Base-by-base conservation (phyloP, 2,113 vertebrate genomes). In the Cololabis saira region DNA sequence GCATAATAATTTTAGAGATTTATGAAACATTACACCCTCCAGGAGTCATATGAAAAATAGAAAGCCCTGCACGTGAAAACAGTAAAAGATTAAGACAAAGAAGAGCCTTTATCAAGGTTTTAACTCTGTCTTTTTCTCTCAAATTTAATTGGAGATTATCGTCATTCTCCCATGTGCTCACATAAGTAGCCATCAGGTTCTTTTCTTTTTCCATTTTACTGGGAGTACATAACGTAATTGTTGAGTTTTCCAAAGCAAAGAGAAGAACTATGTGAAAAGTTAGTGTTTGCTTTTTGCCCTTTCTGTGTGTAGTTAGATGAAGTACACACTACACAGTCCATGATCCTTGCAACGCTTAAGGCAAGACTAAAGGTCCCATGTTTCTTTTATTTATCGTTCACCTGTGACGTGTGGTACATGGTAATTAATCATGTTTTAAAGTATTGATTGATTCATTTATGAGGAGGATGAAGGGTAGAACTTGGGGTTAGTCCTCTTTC, bases 71-170 rank as follows among this genome's bases (percentile, higher is more conserved):
- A 61, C 47, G 47, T 80, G 62, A 55, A 65, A 55, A 21, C 40
- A 41, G 30, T 2, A 54, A 16, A 22, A 43, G 43, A 54, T 22
- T 16, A 70, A 78, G 62, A 60, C 50, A 66, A 61, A 68, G 27
- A 70, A 54, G n/a, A 45, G 16, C 17, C 17, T 33, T 53, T 24
- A 77, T 80, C 50, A 70, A 73, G 71, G 71, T 71, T 71, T 71
- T 53, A 19, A 68, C 52, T 68, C 12, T 78, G 1, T 50, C 45
- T 71, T 70, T 71, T 27, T 61, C 61, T 40, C 16, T 22, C 4
- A 16, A 62, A 37, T 15, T 73, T 62, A 83, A 71, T 68, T 70
- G 43, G 30, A 80, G 14, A 15, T 19, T 48, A 44, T 42, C 51
- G 27, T 0, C 1, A 51, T 70, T 44, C 56, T 71, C 55, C 19